Evolutionary conservation across 2,888 invertebrate species (phyloP), one percentile per base, ranked within the genome.

Genomic region (Alsophila aescularia): DNA sequence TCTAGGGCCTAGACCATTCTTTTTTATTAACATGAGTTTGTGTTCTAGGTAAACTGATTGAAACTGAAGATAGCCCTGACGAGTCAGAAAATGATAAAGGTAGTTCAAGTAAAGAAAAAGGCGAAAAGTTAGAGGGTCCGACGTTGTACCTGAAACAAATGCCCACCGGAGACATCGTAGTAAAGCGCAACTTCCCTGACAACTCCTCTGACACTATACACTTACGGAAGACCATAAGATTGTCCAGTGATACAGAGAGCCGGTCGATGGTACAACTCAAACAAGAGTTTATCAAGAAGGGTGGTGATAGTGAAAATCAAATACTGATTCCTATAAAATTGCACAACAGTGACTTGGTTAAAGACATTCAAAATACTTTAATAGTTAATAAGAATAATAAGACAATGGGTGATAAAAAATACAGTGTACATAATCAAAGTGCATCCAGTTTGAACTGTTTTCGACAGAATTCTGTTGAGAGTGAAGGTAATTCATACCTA

Each of bases 11-110:
- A n/a, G n/a, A n/a, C n/a, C n/a, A n/a, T n/a, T n/a, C n/a, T n/a
- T n/a, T n/a, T n/a, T n/a, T 31, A 1, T 6, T 13, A 32, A 32
- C 13, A 32, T 24, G 29, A n/a, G 2, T 62, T 32, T 65, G 42
- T 62, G 51, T 56, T 79, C 12, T 66, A 93, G 93, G 93, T 72
- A 93, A 94, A 81, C 77, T 95, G 66, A 82, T 94, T 44, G 94
- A 94, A 81, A 87, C 80, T 29, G 94, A 94, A 66, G 92, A 92
- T 40, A 93, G 92, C 48, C 92, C 92, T 59, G 94, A 94, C 59
- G 93, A 93, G 58, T 92, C 92, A 31, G 93, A 93, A 47, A 91
- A 83, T 53, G 92, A 90, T 49, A 88, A 87, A 62, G 78, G 82
- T 39, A 82, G 69, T 64, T 72, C 81, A 29, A 80, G 77, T 63